A percentile compares a stretch with the other conserved stretches of the same genome.
phyloP scores from a whole-genome alignment of 2,113 vertebrate species.

The Hoplias malabaricus region DNA sequence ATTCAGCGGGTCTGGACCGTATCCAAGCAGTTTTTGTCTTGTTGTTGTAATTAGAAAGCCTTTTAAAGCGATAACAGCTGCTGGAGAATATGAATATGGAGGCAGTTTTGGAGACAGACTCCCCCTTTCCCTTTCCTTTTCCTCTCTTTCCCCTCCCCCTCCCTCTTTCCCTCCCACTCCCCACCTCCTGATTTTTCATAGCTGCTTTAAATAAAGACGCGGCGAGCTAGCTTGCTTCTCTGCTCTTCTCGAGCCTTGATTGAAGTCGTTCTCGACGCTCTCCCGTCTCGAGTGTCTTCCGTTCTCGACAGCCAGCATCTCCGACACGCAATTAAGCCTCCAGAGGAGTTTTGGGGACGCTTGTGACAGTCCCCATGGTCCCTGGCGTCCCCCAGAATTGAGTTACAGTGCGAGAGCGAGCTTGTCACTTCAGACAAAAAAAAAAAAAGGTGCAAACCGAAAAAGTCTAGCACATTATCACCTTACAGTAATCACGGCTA shows the following conservation, averaged over 20 bases:
- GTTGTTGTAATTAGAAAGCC: slow-evolving; percentile 97
- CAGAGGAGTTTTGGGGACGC: neutral
- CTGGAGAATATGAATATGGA: slow-evolving; percentile 92
- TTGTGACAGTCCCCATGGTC: neutral
- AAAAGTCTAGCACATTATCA: neutral
- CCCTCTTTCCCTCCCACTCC: neutral
- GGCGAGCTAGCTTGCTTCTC: neutral
- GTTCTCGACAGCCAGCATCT: too few relatives aligned
- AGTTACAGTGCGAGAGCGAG: neutral
- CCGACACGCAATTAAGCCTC: slow-evolving; percentile 34
- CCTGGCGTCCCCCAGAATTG: neutral
- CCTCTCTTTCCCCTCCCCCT: neutral
- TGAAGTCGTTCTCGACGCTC: slow-evolving; percentile 28
- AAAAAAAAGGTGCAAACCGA: neutral
- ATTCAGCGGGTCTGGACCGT: slow-evolving; percentile 93
- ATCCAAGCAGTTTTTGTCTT: slow-evolving; percentile 95
- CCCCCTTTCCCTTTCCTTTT: neutral
- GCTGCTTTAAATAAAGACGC: slow-evolving; percentile 1
- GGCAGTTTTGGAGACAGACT: slow-evolving; percentile 59
- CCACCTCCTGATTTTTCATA: slow-evolving; percentile 15
- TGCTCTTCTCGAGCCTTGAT: neutral
- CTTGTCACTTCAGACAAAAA: slow-evolving; percentile 13
- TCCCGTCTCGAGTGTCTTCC: neutral
- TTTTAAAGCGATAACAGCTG: slow-evolving; percentile 94
- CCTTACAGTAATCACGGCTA: neutral